These are phyloP conservation scores for Chondrilla cf. caribensis DNA, from an alignment of 37 sponge, comb jelly and placozoan species.

Conservation along the genomic window DNA sequence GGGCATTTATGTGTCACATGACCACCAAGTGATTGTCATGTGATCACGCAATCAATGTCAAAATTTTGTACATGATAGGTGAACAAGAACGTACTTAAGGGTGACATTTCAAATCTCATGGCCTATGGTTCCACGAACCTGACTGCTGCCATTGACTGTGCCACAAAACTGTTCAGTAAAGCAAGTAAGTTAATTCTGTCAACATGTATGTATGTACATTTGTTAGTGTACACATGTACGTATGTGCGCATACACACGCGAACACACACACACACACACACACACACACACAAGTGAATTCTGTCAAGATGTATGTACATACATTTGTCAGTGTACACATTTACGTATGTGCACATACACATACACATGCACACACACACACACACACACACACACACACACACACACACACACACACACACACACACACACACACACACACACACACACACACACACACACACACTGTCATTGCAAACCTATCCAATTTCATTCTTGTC, in stretches of 20 bases:
- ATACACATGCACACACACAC: background rate
- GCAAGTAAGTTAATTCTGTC: background rate
- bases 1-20: no score
- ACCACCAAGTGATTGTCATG: no score
- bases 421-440: no score
- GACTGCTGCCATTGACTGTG: conserved; percentile 24
- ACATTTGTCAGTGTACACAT: background rate
- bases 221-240: no score
- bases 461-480: background rate
- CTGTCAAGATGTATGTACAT: no score
- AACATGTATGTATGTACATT: background rate
- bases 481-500: conserved; percentile 3
- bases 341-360: background rate
- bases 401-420: no score
- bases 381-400: background rate
- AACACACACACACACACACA: background rate
- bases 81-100: conserved; percentile 18
- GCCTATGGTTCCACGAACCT: conserved; percentile 40
- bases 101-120: conserved; percentile 9
- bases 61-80: no score
- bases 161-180: conserved; percentile 19
- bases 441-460: conserved; percentile 12
- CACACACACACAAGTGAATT: background rate
- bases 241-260: background rate
- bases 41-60: no score